Evolutionary conservation across 2,888 invertebrate species (phyloP).

Genomic region (Glaucopsyche alexis): DNA sequence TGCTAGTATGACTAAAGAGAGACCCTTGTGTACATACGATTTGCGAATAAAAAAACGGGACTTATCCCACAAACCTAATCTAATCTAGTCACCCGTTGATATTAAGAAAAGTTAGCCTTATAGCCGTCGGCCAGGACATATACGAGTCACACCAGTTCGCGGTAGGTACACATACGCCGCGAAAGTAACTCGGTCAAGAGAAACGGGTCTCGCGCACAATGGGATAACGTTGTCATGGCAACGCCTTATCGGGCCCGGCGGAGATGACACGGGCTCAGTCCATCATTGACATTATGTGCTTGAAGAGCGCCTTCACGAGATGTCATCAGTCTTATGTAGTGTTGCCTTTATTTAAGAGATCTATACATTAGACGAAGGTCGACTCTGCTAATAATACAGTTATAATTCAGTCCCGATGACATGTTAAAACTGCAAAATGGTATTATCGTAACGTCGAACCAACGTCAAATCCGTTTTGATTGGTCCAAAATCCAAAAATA

Average conservation of each 20-base stretch:
- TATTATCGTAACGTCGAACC: no score
- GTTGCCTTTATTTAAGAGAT: no score
- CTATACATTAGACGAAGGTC: no score
- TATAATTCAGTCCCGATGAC: no score
- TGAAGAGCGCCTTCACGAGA: background rate
- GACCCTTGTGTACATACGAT: background rate
- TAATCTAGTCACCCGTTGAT: background rate
- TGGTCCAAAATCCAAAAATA: no score
- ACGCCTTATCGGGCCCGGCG: background rate
- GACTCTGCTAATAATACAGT: no score
- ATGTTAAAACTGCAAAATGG: no score
- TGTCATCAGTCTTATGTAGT: background rate
- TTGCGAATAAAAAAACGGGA: background rate
- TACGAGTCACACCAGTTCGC: conserved; percentile 12
- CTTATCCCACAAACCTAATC: background rate
- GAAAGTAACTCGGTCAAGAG: conserved; percentile 57
- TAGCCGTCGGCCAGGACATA: conserved; percentile 28
- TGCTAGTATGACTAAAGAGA: no score
- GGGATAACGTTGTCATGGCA: conserved; percentile 20
- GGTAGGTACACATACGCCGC: conserved; percentile 34
- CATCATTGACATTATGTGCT: background rate
- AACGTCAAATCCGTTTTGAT: no score
- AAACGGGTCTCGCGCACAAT: conserved; percentile 40
- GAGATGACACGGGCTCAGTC: background rate
- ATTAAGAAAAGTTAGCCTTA: conserved; percentile 27